Evolutionary conservation across 2,888 invertebrate genomes (phyloP), one percentile per base, ranked within the genome.

Genomic region (Drosophila peninsularis): DNA sequence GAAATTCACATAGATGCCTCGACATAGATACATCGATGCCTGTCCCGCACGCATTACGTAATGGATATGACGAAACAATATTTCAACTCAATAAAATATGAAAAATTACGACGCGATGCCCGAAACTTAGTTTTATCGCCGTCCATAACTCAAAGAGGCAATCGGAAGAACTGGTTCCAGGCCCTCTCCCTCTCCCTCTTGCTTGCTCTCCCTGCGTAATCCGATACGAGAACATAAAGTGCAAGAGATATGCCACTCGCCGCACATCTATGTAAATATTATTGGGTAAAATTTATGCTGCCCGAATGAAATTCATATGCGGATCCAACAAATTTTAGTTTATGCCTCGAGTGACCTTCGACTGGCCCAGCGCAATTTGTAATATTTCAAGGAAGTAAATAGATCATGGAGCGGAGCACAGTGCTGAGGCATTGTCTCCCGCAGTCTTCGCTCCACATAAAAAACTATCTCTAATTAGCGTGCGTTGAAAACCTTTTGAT

Each of bases 301-400:
- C 84, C 75, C 57, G 61, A 42, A 62, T 67, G 83, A 83, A 19
- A 30, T 32, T 30, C 83, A 86, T 67, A 58, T 66, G 82, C 79
- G 88, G 77, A 85, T 80, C 74, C 77, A 85, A 88, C 68, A 81
- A 71, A 87, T 82, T 87, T 71, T 76, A 73, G 65, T 84, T 89
- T 84, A 89, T 64, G 85, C 69, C 89, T 75, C 34, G 63, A 47
- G 70, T 74, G 87, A 88, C 89, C 87, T 88, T 83, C 64, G 49
- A 14, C 63, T 70, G 83, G n/a, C 27, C 27, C 5, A 11, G 27
- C 41, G 37, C 57, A 57, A 80, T 75, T 82, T 75, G 82, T 82
- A 70, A 71, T 68, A 74, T 71, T 63, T 62, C 57, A 78, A 17
- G 36, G 52, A 57, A 44, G 45, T 55, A 65, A 62, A 68, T 68